Conservation (phyloP, 2,797 vertebrate species). For the Acanthurus leucopareius region DNA sequence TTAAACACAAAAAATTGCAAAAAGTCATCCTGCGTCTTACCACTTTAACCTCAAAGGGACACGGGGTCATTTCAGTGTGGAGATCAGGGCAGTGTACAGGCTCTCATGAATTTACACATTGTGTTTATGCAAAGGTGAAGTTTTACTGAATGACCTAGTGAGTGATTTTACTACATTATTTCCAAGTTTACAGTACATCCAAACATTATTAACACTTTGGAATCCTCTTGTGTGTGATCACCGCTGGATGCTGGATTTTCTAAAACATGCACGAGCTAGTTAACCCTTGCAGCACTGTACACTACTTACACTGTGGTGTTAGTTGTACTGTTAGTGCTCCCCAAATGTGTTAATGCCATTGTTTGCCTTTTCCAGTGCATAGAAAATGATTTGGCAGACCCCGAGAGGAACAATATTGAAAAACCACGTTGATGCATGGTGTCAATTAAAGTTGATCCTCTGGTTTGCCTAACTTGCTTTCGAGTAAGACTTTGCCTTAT, state of each 20-base stretch:
- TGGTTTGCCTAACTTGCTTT: slow-evolving; percentile 71
- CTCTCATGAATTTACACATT: too few species aligned
- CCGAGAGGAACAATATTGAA: slow-evolving; percentile 58
- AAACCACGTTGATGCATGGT: slow-evolving; percentile 70
- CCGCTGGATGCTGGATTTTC: background rate
- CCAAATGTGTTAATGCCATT: slow-evolving; percentile 68
- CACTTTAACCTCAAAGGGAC: background rate
- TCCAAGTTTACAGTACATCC: background rate
- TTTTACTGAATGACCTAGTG: background rate
- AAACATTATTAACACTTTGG: background rate
- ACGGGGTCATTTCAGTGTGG: background rate
- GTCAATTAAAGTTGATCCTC: slow-evolving; percentile 76
- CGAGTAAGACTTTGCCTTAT: slow-evolving; percentile 69
- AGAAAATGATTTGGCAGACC: slow-evolving; percentile 47
- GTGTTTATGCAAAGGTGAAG: too few species aligned
- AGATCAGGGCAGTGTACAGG: too few species aligned
- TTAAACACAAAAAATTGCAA: slow-evolving; percentile 42
- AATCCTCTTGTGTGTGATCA: background rate
- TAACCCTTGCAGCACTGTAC: slow-evolving; percentile 5
- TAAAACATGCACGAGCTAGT: background rate
- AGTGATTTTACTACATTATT: background rate
- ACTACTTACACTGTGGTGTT: slow-evolving; percentile 21
- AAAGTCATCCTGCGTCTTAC: slow-evolving; percentile 22
- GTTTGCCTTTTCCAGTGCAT: slow-evolving; percentile 65
- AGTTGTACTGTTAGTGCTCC: slow-evolving; percentile 47